These are phyloP conservation scores for Denticeps clupeoides DNA, from an alignment of 2,797 vertebrate genomes.

Conservation along the genomic window DNA sequence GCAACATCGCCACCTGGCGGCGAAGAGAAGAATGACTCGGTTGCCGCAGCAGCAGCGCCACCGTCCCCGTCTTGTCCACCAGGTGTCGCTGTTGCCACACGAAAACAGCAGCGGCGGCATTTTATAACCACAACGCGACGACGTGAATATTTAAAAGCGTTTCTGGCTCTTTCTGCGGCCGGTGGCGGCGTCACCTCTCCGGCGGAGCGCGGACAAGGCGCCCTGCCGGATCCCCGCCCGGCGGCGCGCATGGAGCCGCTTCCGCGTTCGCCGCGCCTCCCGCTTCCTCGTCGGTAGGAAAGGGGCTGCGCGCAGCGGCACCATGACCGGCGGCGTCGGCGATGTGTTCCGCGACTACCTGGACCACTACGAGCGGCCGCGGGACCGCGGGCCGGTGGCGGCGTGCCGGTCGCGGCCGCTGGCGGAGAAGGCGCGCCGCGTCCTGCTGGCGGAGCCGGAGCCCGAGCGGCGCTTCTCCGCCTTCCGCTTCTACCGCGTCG, in stretches of 20 bases:
- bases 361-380: slow-evolving; percentile 25
- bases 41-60: no score
- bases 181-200: no score
- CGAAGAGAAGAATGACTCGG: no score
- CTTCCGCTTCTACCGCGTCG: slow-evolving; percentile 37
- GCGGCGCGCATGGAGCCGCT: neutral
- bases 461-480: slow-evolving; percentile 20
- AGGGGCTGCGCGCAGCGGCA: neutral
- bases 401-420: slow-evolving; percentile 39
- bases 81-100: no score
- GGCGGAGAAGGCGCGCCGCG: slow-evolving; percentile 28
- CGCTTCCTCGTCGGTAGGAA: slow-evolving; percentile 38
- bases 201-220: no score
- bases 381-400: slow-evolving; percentile 20
- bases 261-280: slow-evolving; percentile 12
- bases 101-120: no score
- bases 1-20: no score
- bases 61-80: no score
- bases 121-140: no score
- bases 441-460: slow-evolving; percentile 21
- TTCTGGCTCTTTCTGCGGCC: no score
- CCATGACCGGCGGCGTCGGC: slow-evolving; percentile 37
- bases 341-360: slow-evolving; percentile 40
- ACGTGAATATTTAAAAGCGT: no score
- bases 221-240: no score